phyloP scores from a whole-genome alignment of 2,888 invertebrate species.

The Brenthis ino region DNA sequence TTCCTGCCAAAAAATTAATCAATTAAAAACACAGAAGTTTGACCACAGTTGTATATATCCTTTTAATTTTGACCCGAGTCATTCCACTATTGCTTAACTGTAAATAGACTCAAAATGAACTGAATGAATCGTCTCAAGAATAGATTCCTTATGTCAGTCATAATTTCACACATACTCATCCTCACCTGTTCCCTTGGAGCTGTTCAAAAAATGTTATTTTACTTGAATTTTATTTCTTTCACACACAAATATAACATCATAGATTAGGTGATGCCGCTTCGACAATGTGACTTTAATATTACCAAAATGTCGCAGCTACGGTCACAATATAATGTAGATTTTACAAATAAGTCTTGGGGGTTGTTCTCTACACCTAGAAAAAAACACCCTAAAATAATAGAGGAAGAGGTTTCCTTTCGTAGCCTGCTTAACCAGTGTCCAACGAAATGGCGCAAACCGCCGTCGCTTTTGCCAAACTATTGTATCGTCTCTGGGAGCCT shows the following conservation, averaged over 20 bases:
- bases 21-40: constrained; percentile 47
- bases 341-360: constrained; percentile 65
- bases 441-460: constrained; percentile 52
- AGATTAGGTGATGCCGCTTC: constrained; percentile 75
- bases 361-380: constrained; percentile 77
- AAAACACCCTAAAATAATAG: constrained; percentile 79
- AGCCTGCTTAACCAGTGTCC: constrained; percentile 49
- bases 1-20: constrained; percentile 80
- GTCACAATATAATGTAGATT: constrained; percentile 69
- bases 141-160: constrained; percentile 58
- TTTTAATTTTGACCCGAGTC: constrained; percentile 53
- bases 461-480: constrained; percentile 55
- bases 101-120: constrained; percentile 55
- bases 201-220: constrained; percentile 81
- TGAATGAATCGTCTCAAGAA: constrained; percentile 51
- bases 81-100: constrained; percentile 52
- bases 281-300: constrained; percentile 77
- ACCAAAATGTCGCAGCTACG: constrained; percentile 72
- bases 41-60: constrained; percentile 48
- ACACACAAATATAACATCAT: constrained; percentile 78
- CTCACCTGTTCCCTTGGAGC: constrained; percentile 81
- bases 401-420: constrained; percentile 56
- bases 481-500: constrained; percentile 58
- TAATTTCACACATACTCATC: constrained; percentile 76
- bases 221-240: constrained; percentile 76